phyloP scores from a whole-genome alignment of 2,888 invertebrate genomes.

The Entomobrya proxima region DNA sequence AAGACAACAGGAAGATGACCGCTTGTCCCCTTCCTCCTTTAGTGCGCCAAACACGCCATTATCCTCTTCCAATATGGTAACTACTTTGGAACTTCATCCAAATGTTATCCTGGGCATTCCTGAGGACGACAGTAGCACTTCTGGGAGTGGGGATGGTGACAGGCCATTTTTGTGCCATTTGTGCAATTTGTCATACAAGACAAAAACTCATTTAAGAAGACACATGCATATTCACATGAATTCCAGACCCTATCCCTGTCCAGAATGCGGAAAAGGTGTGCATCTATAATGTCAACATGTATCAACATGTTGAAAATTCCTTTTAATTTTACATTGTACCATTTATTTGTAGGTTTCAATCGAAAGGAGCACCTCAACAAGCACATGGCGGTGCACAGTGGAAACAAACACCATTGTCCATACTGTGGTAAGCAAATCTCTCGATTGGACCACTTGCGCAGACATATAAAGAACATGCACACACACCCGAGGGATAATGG shows the following conservation, averaged over 20 bases:
- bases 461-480: slow-evolving; percentile 74
- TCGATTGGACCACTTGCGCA: slow-evolving; percentile 71
- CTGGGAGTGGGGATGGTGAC: slow-evolving; percentile 15
- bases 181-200: slow-evolving; percentile 72
- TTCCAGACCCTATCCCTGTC: slow-evolving; percentile 70
- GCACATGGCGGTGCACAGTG: slow-evolving; percentile 71
- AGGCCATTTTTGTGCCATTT: slow-evolving; percentile 67
- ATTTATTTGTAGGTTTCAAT: slow-evolving; percentile 60
- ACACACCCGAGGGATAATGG: not conserved
- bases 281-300: not conserved
- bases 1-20: not conserved
- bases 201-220: slow-evolving; percentile 71
- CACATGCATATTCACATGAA: slow-evolving; percentile 73
- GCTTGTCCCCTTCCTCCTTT: not conserved
- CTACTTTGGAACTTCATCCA: slow-evolving; percentile 56
- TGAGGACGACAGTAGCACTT: slow-evolving; percentile 25
- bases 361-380: slow-evolving; percentile 74
- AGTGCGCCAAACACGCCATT: not conserved
- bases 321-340: not conserved
- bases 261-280: slow-evolving; percentile 71
- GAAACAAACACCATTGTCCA: slow-evolving; percentile 70
- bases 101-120: slow-evolving; percentile 42
- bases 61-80: not conserved
- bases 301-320: not conserved
- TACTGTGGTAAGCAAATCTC: slow-evolving; percentile 67